Evolutionary conservation across 2,113 vertebrate species (phyloP).

Genomic region (Amazona guildingii): DNA sequence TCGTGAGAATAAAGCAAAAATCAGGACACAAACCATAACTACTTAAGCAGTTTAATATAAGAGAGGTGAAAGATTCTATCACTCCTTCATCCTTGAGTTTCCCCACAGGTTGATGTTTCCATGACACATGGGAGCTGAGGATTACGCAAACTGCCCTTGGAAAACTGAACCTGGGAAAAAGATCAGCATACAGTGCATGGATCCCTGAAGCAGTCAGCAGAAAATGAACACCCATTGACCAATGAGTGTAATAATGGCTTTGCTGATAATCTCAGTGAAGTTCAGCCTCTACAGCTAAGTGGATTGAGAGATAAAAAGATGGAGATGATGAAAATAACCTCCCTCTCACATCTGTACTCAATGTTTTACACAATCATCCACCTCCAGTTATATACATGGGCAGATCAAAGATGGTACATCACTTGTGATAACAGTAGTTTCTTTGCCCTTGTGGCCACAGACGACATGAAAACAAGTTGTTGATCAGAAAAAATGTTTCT

Average conservation of each 20-base stretch:
- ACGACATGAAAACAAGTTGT: background rate
- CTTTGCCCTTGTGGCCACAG: background rate
- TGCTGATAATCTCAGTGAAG: constrained; percentile 56
- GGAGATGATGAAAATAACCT: background rate
- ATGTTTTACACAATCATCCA: background rate
- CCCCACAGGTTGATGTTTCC: background rate
- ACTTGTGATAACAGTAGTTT: background rate
- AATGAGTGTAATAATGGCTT: constrained; percentile 70
- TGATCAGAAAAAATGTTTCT: background rate
- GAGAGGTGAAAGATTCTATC: background rate
- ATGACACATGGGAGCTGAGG: constrained; percentile 1
- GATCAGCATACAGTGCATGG: background rate
- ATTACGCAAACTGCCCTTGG: background rate
- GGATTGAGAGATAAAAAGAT: background rate
- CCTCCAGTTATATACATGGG: background rate
- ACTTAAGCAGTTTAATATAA: background rate
- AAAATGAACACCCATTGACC: constrained; percentile 66
- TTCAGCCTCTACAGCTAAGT: constrained; percentile 24
- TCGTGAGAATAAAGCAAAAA: background rate
- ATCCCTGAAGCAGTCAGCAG: constrained; percentile 46
- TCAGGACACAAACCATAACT: background rate
- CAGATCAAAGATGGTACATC: background rate
- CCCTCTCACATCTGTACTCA: background rate
- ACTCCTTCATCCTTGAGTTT: background rate
- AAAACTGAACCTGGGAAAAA: constrained; percentile 34